Conservation (phyloP, 2,888 invertebrate species). For the Oasisia sp. region DNA sequence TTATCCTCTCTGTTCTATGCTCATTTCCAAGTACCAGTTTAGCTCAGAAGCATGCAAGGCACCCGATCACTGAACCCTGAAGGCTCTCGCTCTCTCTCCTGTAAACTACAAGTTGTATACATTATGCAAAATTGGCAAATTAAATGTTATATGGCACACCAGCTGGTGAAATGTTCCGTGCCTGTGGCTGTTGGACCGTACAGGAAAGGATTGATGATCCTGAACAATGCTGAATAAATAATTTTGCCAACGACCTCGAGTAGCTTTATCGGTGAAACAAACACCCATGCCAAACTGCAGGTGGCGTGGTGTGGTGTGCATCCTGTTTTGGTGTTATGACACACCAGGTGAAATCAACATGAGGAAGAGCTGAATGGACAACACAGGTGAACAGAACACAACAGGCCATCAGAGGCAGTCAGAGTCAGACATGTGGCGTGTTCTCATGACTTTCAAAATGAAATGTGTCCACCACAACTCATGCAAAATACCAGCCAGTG, state of each 20-base stretch:
- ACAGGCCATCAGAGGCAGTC: too few species aligned
- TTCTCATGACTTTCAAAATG: too few species aligned
- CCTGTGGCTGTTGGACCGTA: not conserved
- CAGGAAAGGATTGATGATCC: not conserved
- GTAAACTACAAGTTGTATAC: not conserved
- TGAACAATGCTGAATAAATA: not conserved
- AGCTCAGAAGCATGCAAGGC: not conserved
- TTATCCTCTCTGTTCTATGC: not conserved
- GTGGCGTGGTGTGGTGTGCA: not conserved
- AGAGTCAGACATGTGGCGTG: too few species aligned
- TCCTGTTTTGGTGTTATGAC: not conserved
- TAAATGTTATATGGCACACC: not conserved
- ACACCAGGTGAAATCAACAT: not conserved
- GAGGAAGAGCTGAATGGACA: not conserved
- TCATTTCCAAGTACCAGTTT: not conserved
- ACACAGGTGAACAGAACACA: not conserved
- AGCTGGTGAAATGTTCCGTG: not conserved
- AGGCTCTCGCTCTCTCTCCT: not conserved
- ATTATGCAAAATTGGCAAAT: not conserved
- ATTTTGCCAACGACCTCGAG: not conserved
- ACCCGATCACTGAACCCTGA: not conserved
- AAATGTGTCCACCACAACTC: too few species aligned
- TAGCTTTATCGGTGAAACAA: not conserved
- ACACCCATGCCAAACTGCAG: not conserved
- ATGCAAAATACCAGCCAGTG: too few species aligned